Percentiles rank a stretch among this genome's conserved stretches.
Evolutionary conservation across 2,888 invertebrate genomes (phyloP).

Genomic region (Chirona hameri): DNA sequence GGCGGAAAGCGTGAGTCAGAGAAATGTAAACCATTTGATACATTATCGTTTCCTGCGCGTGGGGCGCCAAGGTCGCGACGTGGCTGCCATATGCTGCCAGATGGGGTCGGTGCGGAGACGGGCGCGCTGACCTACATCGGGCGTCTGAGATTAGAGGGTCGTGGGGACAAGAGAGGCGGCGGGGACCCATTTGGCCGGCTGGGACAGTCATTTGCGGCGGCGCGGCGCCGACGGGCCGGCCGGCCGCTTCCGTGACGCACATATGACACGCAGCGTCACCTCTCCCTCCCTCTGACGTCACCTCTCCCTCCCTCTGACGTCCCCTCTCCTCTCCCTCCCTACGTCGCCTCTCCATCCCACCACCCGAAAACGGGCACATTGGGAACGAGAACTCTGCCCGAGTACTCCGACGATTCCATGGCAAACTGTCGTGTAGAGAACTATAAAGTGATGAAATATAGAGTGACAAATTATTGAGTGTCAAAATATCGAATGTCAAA

Average conservation of each 20-base stretch:
- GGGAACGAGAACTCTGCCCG: no score
- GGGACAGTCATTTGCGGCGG: background rate
- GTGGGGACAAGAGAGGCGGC: background rate
- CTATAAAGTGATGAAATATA: no score
- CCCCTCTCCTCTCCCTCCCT: no score
- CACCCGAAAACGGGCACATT: no score
- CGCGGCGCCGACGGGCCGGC: background rate
- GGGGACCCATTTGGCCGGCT: background rate
- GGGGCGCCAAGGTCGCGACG: background rate
- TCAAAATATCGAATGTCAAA: no score
- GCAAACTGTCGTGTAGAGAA: no score
- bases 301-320: no score
- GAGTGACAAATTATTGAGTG: no score
- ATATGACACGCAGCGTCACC: background rate
- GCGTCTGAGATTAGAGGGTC: background rate
- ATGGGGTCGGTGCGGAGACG: background rate
- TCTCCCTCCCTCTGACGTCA: no score
- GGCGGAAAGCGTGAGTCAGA: background rate
- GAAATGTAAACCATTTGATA: background rate
- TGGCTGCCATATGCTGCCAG: background rate
- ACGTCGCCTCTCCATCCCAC: no score
- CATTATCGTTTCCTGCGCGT: conserved; percentile 3
- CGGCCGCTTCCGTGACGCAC: background rate
- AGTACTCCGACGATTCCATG: no score
- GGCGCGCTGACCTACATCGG: background rate